Conservation (phyloP, 2,797 vertebrate genomes). For the Sebastes hubbsi region DNA sequence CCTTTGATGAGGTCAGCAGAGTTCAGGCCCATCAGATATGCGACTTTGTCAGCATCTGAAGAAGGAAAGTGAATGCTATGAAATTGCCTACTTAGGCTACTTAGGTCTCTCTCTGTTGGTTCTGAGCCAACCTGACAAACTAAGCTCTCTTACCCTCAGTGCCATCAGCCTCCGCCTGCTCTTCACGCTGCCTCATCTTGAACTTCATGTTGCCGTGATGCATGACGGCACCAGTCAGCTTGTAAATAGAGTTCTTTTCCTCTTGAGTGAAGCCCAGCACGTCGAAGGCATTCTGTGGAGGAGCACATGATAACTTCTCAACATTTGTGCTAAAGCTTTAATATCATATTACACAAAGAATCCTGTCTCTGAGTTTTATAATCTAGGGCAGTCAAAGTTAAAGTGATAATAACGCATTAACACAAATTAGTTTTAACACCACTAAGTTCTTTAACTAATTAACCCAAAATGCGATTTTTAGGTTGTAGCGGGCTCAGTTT, state of each 20-base stretch:
- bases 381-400: neutral
- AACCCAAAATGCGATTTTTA: too few relatives aligned
- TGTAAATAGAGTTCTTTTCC: slow-evolving; percentile 92
- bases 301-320: neutral
- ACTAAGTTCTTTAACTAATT: too few relatives aligned
- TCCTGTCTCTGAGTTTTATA: neutral
- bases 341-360: neutral
- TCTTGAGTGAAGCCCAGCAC: slow-evolving; percentile 92
- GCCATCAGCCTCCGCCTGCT: slow-evolving; percentile 92
- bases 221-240: slow-evolving; percentile 92
- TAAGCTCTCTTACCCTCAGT: slow-evolving; percentile 82
- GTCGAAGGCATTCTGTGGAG: slow-evolving; percentile 87
- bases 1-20: slow-evolving; percentile 93
- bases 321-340: neutral
- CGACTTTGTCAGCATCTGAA: slow-evolving; percentile 88
- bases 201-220: slow-evolving; percentile 95
- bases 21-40: slow-evolving; percentile 92
- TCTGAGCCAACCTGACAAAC: neutral
- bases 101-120: neutral
- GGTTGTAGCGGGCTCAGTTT: too few relatives aligned
- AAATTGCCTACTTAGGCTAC: neutral
- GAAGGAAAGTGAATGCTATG: neutral
- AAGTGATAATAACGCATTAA: too few relatives aligned
- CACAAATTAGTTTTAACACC: too few relatives aligned
- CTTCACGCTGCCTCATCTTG: slow-evolving; percentile 90